phyloP scores from a whole-genome alignment of 2,797 vertebrate genomes.

The Phoebastria nigripes region DNA sequence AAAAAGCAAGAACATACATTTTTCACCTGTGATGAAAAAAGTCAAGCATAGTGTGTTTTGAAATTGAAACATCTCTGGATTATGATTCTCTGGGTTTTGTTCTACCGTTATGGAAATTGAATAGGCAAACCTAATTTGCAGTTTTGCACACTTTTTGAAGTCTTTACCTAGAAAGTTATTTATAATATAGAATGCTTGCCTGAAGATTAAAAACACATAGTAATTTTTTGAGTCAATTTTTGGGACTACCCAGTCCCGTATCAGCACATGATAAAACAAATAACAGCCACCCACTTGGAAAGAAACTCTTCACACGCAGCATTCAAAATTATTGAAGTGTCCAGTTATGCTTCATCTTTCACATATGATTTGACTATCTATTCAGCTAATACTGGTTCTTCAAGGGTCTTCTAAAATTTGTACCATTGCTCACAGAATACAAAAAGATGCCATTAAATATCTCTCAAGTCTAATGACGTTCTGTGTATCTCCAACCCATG shows the following conservation, averaged over 20 bases:
- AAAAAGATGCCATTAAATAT: neutral
- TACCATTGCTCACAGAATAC: neutral
- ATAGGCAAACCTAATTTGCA: neutral
- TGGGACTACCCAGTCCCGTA: neutral
- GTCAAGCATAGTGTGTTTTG: neutral
- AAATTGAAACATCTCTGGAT: neutral
- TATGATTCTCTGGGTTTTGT: neutral
- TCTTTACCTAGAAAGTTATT: neutral
- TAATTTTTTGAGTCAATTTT: neutral
- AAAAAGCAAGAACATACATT: neutral
- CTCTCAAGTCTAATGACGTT: neutral
- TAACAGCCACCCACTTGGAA: neutral
- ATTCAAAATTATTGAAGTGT: neutral
- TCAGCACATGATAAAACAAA: neutral
- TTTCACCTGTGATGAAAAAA: neutral
- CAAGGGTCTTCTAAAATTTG: neutral
- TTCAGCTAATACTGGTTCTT: neutral
- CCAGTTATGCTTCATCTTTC: constrained; percentile 22
- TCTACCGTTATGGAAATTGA: neutral
- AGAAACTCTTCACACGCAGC: neutral
- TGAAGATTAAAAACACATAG: neutral
- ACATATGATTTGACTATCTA: neutral
- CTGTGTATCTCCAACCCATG: neutral
- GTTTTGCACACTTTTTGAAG: neutral
- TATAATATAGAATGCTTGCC: neutral